A percentile compares a stretch with the other conserved stretches of the same genome.
These are phyloP conservation scores for Pangasius macronema DNA, from an alignment of 2,797 vertebrate genomes.

Conservation along the genomic window DNA sequence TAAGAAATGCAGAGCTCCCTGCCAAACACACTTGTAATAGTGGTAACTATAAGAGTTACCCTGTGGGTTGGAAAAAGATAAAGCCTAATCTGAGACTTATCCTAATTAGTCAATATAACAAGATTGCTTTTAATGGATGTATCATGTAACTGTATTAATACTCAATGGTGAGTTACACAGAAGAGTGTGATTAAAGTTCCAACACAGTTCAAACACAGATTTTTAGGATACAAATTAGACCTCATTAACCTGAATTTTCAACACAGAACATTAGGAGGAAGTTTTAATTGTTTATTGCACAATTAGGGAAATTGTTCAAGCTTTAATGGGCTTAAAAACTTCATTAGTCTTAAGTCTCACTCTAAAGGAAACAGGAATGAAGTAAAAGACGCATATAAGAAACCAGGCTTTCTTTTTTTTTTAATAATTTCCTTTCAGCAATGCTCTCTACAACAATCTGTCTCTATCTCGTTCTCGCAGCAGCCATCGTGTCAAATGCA, in stretches of 20 bases:
- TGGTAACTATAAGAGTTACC: not conserved
- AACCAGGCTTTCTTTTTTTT: conserved; percentile 31
- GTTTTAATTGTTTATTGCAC: not conserved
- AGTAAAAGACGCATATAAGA: conserved; percentile 44
- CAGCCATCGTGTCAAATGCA: conserved; percentile 18
- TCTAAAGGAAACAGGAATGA: conserved; percentile 13
- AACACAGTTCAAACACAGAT: not conserved
- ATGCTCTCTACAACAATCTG: conserved; percentile 32
- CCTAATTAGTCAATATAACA: not conserved
- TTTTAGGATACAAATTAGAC: not conserved
- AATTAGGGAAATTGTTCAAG: not conserved
- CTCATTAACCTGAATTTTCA: not conserved
- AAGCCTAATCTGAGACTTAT: not conserved
- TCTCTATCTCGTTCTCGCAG: conserved; percentile 25
- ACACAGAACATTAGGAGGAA: no score
- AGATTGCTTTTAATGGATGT: not conserved
- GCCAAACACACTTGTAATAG: not conserved
- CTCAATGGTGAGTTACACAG: not conserved
- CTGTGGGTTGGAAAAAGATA: not conserved
- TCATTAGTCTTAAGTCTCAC: no score
- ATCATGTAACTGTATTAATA: not conserved
- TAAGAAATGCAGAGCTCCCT: not conserved
- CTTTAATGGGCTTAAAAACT: not conserved
- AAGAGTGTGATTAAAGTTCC: not conserved
- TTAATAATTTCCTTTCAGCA: conserved; percentile 29